phyloP scores from a whole-genome alignment of 2,113 vertebrate genomes.

The Catagonus wagneri region DNA sequence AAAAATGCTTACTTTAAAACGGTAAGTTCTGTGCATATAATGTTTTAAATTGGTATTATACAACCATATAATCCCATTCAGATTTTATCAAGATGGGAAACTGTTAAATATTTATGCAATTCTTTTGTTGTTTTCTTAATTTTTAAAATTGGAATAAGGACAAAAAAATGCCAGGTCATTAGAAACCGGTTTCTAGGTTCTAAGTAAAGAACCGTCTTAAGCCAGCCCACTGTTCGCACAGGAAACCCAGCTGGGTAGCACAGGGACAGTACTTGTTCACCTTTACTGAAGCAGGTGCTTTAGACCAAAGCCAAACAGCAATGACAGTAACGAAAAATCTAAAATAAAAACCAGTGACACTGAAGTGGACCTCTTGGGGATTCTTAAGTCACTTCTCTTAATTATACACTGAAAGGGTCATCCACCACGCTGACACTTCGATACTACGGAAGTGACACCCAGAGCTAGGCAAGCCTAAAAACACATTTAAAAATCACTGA shows the following conservation, averaged over 20 bases:
- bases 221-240: background rate
- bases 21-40: conserved; percentile 71
- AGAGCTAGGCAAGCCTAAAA: conserved; percentile 20
- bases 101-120: conserved; percentile 20
- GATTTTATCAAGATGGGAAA: conserved; percentile 66
- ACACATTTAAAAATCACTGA: background rate
- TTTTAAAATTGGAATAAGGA: background rate
- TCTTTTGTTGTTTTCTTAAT: background rate
- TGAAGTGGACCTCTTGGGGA: background rate
- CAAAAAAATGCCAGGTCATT: conserved; percentile 13
- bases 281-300: background rate
- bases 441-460: conserved; percentile 34
- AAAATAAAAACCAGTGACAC: background rate
- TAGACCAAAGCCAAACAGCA: conserved; percentile 20
- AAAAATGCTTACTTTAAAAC: conserved; percentile 76
- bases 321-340: background rate
- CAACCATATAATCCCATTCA: conserved; percentile 65
- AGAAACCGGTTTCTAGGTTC: background rate
- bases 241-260: background rate
- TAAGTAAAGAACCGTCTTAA: background rate
- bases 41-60: conserved; percentile 68
- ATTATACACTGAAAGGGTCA: conserved; percentile 36
- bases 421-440: conserved; percentile 1
- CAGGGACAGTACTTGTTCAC: background rate
- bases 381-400: background rate